These are phyloP conservation scores for Cottus gobio DNA, from an alignment of 2,113 vertebrate genomes.

Conservation along the genomic window DNA sequence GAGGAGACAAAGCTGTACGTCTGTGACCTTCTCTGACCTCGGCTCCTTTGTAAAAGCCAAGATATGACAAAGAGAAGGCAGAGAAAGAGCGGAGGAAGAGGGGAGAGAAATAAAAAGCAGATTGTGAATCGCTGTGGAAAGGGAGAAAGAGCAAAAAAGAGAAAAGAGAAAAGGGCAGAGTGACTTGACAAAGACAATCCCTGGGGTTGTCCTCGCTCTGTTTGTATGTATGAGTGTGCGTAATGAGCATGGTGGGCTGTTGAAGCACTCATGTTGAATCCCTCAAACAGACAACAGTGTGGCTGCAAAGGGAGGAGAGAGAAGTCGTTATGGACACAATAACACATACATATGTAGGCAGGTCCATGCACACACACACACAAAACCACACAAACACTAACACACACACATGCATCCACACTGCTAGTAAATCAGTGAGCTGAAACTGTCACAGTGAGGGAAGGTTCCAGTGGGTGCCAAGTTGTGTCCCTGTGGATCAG, in stretches of 20 bases:
- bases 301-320: conserved; percentile 29
- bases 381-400: conserved; percentile 29
- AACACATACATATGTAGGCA: conserved; percentile 68
- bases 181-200: conserved; percentile 54
- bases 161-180: conserved; percentile 16
- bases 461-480: conserved; percentile 66
- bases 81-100: not conserved
- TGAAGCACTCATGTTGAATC: conserved; percentile 59
- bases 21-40: conserved; percentile 23
- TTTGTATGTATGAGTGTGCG: conserved; percentile 30
- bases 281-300: conserved; percentile 46
- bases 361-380: not conserved
- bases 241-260: conserved; percentile 56
- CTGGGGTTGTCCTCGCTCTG: conserved; percentile 29
- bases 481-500: conserved; percentile 65
- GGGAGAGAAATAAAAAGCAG: not conserved
- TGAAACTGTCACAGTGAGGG: conserved; percentile 70
- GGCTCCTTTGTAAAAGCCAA: conserved; percentile 2
- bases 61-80: not conserved
- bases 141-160: conserved; percentile 12
- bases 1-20: conserved; percentile 13
- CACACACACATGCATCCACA: conserved; percentile 9
- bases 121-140: conserved; percentile 11
- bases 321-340: conserved; percentile 66
- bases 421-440: conserved; percentile 59